Evolutionary conservation across 2,797 vertebrate genomes (phyloP), one percentile per base, ranked within the genome.

Genomic region (Macroramphosus scolopax): DNA sequence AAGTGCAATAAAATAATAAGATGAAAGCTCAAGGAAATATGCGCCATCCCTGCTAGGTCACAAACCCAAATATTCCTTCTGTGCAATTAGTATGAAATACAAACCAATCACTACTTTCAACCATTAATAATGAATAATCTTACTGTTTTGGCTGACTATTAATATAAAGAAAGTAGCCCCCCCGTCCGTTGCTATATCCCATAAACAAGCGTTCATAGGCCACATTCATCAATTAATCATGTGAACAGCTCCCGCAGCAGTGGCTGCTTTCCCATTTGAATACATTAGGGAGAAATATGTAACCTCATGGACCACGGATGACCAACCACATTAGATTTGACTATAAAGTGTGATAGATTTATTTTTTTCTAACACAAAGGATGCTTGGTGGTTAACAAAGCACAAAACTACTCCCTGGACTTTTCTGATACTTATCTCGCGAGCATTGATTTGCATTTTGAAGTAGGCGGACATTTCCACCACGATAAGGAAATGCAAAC

Each of bases 331-430:
- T 72, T 80, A 81, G 51, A 81, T 81, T 65, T 79, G 72, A 47
- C 68, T 72, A 64, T 81, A 82, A 86, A 81, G 73, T 82, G 74
- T 78, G 81, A 88, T 81, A 68, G 74, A 86, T 88, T 77, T 80
- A 65, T 66, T 55, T 60, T 55, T 60, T 62, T 46, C 48, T 47
- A 80, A 61, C 68, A 67, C 51, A 74, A 61, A 69, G 54, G 79
- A 83, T 68, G 73, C 54, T 68, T 53, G 48, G 50, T 35, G 63
- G 74, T 78, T 80, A 82, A 81, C 71, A 72, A 77, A 72, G 70
- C 69, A 57, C 70, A 72, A 75, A 72, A 75, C 65, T 69, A 56
- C 69, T 64, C 64, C 43, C 59, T 10, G 8, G 56, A 68, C 54
- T 71, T 72, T 60, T 43, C 49, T 64, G 63, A 75, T 50, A 37